Base-by-base conservation (phyloP, 2,888 invertebrate genomes). In the Heliconius erato region DNA sequence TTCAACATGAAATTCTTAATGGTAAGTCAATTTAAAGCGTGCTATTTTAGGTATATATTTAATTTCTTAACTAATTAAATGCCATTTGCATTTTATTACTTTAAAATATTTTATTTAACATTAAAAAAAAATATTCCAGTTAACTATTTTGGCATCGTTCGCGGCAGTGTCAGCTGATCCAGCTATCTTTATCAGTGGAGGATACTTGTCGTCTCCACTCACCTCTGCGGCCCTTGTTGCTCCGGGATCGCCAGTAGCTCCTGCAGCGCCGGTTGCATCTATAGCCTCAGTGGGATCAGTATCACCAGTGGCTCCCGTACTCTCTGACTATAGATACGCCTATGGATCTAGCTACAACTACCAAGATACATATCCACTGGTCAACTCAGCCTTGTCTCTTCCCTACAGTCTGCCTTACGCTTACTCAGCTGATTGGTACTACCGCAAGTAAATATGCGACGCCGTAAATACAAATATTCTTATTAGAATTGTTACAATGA, bases 311-410 rank as follows among this genome's bases (percentile, higher is more conserved):
- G 84, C 86, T 6, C 84, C 89, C 0, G 82, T 88, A 1, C 84
- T 91, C 0, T 89, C 92, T 9, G 89, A 91, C 9, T 92, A 92
- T 84, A 87, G 88, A 72, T 89, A 89, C 54, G 86, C 89, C 0
- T 93, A 91, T 83, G 90, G 92, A 4, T 88, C 90, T 9, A 79
- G 89, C 6, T 91, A 91, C 79, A 90, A 84, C 32, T 85, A 91
- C 23, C 91, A 91, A 71, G 92, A 92, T 76, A 87, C 88, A 71
- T 80, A 84, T 5, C 87, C 89, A 11, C 83, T 89, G 0, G 88
- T 88, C 19, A 89, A 86, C 78, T 82, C 90, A 6, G 87, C 87
- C 7, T 83, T 90, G 23, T 85, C 87, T 63, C 80, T 90, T 6
- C 86, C 90, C 3, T 89, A 89, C 74, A 88, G 86, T 72, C 82